phyloP scores from a whole-genome alignment of 2,113 vertebrate species.

The Crypturellus undulatus region DNA sequence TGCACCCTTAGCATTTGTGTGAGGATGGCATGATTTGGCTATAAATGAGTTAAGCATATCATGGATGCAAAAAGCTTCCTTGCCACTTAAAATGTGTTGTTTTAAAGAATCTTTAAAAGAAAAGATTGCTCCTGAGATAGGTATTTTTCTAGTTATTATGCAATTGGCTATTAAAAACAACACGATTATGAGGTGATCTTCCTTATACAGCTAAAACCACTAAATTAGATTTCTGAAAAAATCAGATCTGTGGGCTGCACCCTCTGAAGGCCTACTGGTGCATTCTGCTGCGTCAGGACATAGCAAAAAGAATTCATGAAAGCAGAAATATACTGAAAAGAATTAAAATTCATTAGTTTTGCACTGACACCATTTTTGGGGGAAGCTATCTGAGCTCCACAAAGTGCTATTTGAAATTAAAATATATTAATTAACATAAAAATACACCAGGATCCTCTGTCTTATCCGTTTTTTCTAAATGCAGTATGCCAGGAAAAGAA shows the following conservation, averaged over 20 bases:
- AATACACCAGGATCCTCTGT: constrained; percentile 9
- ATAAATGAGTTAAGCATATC: not conserved
- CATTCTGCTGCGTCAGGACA: not conserved
- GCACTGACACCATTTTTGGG: constrained; percentile 10
- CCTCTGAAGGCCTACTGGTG: not conserved
- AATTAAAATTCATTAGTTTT: constrained; percentile 66
- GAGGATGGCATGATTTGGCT: not conserved
- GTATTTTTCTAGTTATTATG: not conserved
- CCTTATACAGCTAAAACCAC: not conserved
- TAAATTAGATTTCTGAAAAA: constrained; percentile 27
- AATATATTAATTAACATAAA: constrained; percentile 65
- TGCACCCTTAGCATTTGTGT: not conserved
- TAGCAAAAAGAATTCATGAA: constrained; percentile 39
- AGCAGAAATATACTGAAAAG: constrained; percentile 14
- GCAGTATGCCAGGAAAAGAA: not conserved
- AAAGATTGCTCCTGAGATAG: not conserved
- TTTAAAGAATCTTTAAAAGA: not conserved
- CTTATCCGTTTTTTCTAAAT: constrained; percentile 44
- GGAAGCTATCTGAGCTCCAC: constrained; percentile 24
- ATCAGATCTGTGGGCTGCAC: not conserved
- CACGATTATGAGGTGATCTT: not conserved
- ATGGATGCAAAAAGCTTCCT: not conserved
- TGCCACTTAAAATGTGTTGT: not conserved
- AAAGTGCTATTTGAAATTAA: constrained; percentile 60
- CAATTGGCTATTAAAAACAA: constrained; percentile 2